Base-by-base conservation (phyloP, 2,888 invertebrate species). In the Eledona agricola region DNA sequence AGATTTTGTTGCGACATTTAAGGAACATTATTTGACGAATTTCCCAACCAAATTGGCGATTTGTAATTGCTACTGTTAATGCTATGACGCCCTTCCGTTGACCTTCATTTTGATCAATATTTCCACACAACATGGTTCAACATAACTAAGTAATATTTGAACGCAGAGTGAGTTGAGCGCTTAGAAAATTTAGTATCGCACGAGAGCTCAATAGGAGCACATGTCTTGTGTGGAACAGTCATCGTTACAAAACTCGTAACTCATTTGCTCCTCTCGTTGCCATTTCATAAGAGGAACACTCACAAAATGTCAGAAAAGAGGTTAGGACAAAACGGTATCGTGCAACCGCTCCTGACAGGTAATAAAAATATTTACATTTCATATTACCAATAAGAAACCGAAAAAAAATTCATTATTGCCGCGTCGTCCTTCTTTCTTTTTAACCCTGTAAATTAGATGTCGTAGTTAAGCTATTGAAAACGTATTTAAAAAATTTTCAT, bases 311-410 rank as follows among this genome's bases (percentile, higher is more conserved):
- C 57, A 40, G 49, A 54, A 2, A 65, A 61, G 69, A 80, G 81
- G 77, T 79, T 82, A 62, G 80, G 84, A 42, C 88, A 89, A 74
- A 91, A 90, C 80, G 87, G 88, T 65, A 88, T 94, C 69, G 90
- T 94, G 62, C 94, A 93, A 79, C 93, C 94, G 40, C 81, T 94
- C 55, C 83, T 95, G 56, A 94, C 94, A 77, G 94, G 94, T 93
- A 77, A 79, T 68, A 71, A 16, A 3, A 37, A 20, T n/a, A 20
- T 35, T 23, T 17, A 29, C 7, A 6, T 28, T 2, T 7, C 23
- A 13, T 19, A 29, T 9, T 49, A 10, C 32, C 17, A 3, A 9
- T 31, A 10, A 17, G 10, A 1, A 11, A 6, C n/a, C 25, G 15
- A 9, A 10, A 34, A 37, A 16, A 29, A 7, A 12, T 15, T 46